Conservation (phyloP, 2,797 vertebrate species). For the Gastrophryne carolinensis region DNA sequence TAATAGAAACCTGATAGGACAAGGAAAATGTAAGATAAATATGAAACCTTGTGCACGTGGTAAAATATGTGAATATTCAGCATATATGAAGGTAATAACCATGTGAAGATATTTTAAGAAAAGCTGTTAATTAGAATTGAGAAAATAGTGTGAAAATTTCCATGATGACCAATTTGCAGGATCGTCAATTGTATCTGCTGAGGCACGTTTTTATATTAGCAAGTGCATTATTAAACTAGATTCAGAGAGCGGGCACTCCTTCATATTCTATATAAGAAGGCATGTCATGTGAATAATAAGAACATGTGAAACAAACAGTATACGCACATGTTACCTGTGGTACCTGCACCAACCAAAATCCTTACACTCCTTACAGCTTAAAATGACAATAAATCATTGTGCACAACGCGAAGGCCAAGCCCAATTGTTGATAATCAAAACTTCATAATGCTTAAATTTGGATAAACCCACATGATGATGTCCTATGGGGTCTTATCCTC, state of each 20-base stretch:
- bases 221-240: not conserved
- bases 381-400: no score
- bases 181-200: constrained; percentile 25
- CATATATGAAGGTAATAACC: not conserved
- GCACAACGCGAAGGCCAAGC: no score
- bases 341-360: no score
- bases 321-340: no score
- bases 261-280: not conserved
- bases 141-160: constrained; percentile 21
- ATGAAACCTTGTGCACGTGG: not conserved
- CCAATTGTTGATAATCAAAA: no score
- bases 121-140: constrained; percentile 34
- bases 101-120: constrained; percentile 35
- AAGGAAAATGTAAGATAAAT: not conserved
- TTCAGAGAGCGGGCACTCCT: not conserved
- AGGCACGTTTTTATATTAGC: constrained; percentile 28
- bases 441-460: no score
- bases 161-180: constrained; percentile 31
- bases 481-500: no score
- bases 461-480: no score
- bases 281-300: no score
- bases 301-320: no score
- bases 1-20: no score
- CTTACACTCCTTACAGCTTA: no score
- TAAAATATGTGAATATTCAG: constrained; percentile 9